Evolutionary conservation across 2,888 invertebrate species (phyloP), one percentile per base, ranked within the genome.

Genomic region (Antitype chi): DNA sequence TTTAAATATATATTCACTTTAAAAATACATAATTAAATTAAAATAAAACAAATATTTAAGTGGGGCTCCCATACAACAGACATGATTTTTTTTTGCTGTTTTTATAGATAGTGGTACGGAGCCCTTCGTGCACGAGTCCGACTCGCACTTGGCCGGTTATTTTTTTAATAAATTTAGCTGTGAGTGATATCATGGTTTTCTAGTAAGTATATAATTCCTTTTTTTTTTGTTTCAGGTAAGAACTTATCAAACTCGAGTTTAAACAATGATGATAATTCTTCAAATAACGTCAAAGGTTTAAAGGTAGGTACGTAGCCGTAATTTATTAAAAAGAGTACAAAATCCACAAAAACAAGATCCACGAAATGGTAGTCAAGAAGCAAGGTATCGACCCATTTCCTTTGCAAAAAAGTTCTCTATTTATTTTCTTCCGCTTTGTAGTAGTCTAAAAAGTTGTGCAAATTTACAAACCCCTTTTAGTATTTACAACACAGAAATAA

Each of bases 401-500:
- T 43, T 63, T 28, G 53, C 67, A 82, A 82, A 85, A 55, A 60
- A 67, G 28, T 82, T 69, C 28, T 69, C 77, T 82, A 69, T 85
- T 82, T 82, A 85, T 82, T 85, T 85, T 57, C 70, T 71, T 72
- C 66, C 64, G 62, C 57, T 67, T 52, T 60, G 71, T 62, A 77
- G 82, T 59, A 66, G 71, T 57, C 63, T 59, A 76, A 82, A 85
- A 74, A 78, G 43, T 74, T 76, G 72, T 25, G 9, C 63, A 84
- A 87, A 74, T 78, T 87, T 70, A 70, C 68, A 86, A 87, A 76
- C 78, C 72, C 43, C 63, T 84, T 84, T 84, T 69, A 72, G 77
- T 86, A 78, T 87, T 86, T 78, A 69, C 78, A 80, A 70, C 67
- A 82, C 62, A 73, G 76, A 88, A 85, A 87, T 85, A 87, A 87